Evolutionary conservation across 2,113 vertebrate genomes (phyloP), one percentile per base, ranked within the genome.

Genomic region (Malurus alboscapulatus): DNA sequence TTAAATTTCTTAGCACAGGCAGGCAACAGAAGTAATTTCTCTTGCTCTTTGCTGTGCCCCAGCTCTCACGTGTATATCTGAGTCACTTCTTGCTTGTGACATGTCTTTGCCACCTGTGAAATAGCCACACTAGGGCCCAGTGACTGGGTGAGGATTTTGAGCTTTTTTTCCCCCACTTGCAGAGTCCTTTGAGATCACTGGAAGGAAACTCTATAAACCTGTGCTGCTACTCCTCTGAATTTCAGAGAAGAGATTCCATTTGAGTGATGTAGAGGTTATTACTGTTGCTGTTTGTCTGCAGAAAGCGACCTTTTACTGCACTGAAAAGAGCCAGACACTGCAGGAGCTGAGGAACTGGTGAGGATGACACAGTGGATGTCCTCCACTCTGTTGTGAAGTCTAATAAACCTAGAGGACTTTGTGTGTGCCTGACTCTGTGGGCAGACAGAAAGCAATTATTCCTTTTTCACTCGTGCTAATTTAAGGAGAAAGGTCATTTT

Each of bases 31-130:
- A 18, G 68, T 16, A 16, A 54, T 55, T 74, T 92, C 12, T 79
- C 90, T 73, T 73, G 42, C 77, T 94, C 55, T 72, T 82, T 57
- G 24, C 69, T 91, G 54, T 86, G 77, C 18, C 72, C 69, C 67
- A 66, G 20, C 78, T 85, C 85, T 90, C 71, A 30, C 66, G 36
- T 51, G 47, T 84, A 1, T 20, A 72, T 67, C 44, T 88, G 87
- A 94, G 79, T 89, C 71, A 83, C 57, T 73, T 88, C 77, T 88
- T 81, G 47, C 85, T 93, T 94, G 85, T 78, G 90, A 88, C 90
- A 74, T 40, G 40, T 61, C 78, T 86, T 93, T 12, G 20, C 83
- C 73, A 88, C 86, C 72, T 96, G 93, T 32, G 20, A 86, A 93
- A 78, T 10, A 68, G 61, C 80, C 90, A 83, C 83, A 84, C 66